phyloP scores from a whole-genome alignment of 37 sponge, comb jelly and placozoan species.

The Spongilla lacustris region DNA sequence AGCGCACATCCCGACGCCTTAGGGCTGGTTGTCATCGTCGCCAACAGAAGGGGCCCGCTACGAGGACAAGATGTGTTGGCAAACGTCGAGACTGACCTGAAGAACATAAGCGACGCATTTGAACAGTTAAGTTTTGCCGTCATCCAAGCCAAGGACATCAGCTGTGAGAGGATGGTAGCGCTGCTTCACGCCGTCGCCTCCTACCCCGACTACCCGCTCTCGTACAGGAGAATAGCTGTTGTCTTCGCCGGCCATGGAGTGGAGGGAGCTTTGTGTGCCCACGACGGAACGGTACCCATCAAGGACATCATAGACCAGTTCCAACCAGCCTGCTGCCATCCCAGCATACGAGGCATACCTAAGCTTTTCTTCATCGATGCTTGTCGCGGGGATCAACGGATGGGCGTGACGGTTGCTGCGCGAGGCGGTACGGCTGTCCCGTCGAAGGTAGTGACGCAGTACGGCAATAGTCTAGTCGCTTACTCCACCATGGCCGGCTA shows the following conservation, averaged over 20 bases:
- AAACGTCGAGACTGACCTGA: conserved; percentile 2
- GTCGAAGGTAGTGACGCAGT: neutral
- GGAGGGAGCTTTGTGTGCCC: neutral
- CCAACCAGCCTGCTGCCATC: neutral
- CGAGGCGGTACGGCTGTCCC: conserved; percentile 2
- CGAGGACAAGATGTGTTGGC: neutral
- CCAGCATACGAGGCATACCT: conserved; percentile 10
- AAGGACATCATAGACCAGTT: conserved; percentile 5
- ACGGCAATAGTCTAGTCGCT: conserved; percentile 47
- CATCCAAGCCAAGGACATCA: neutral
- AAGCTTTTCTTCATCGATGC: conserved; percentile 70
- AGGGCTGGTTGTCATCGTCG: conserved; percentile 48
- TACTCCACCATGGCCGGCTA: conserved; percentile 40
- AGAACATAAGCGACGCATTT: neutral
- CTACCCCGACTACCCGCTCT: neutral
- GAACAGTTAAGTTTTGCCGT: neutral
- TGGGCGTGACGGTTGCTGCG: neutral
- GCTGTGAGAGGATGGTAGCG: neutral
- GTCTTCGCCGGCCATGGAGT: conserved; percentile 51
- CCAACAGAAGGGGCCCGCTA: conserved; percentile 1
- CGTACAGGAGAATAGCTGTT: conserved; percentile 18
- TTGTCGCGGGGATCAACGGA: conserved; percentile 27
- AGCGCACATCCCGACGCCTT: neutral
- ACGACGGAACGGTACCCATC: conserved; percentile 20
- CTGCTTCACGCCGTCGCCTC: neutral